Percentiles rank a stretch among this genome's conserved stretches.
Evolutionary conservation across 1,140 invertebrate genomes (phyloP).

Genomic region (Ips nitidus): DNA sequence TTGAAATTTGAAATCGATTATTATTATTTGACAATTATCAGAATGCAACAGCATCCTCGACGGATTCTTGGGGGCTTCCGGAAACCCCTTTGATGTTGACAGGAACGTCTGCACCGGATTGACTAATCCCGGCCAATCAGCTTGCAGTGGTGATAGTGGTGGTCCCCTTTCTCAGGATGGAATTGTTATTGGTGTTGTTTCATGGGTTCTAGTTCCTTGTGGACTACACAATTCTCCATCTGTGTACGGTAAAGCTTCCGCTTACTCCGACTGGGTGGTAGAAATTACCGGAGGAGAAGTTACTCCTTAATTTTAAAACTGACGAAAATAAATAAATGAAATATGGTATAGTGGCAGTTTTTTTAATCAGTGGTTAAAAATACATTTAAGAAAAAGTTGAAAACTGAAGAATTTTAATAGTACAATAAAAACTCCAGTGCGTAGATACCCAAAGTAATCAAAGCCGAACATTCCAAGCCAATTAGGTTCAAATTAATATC

Average conservation of each 20-base stretch:
- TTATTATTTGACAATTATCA: slow-evolving; percentile 8
- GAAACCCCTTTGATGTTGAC: slow-evolving; percentile 46
- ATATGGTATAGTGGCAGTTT: too few species aligned
- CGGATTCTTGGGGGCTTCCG: slow-evolving; percentile 28
- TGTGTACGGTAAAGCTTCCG: slow-evolving; percentile 68
- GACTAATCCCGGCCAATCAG: slow-evolving; percentile 7
- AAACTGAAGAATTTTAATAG: not conserved
- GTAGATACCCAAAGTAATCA: slow-evolving; percentile 1
- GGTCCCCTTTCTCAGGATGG: slow-evolving; percentile 41
- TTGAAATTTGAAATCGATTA: too few species aligned
- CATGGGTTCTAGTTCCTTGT: slow-evolving; percentile 74
- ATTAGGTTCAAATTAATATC: slow-evolving; percentile 3
- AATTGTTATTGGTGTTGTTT: slow-evolving; percentile 69
- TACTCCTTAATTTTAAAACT: not conserved
- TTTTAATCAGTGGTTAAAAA: too few species aligned
- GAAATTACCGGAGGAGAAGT: slow-evolving; percentile 19
- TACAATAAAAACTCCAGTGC: slow-evolving; percentile 1
- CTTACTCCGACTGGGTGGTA: slow-evolving; percentile 25
- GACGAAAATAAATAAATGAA: too few species aligned
- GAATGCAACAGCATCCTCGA: slow-evolving; percentile 44
- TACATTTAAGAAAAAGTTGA: too few species aligned
- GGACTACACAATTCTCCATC: slow-evolving; percentile 65
- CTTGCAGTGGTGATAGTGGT: slow-evolving; percentile 28
- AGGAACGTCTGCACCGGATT: slow-evolving; percentile 19
- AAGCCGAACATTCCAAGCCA: not conserved